phyloP scores from a whole-genome alignment of 2,888 invertebrate genomes.

The Drosophila prolongata region DNA sequence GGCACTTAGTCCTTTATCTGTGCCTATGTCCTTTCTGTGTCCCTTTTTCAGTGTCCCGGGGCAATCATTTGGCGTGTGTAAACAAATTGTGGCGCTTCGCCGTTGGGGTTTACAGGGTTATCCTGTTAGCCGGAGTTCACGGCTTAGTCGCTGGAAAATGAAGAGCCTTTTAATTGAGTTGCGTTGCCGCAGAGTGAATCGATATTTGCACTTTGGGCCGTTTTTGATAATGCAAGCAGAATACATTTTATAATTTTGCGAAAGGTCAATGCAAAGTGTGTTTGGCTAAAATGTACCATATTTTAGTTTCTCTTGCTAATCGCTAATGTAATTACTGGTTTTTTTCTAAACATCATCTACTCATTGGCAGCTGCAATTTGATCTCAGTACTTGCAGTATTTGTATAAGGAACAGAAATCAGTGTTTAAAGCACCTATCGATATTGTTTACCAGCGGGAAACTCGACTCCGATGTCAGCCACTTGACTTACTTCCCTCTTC shows the following conservation, averaged over 20 bases:
- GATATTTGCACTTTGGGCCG: not conserved
- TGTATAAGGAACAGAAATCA: not conserved
- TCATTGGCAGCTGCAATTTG: not conserved
- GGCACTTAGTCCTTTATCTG: not conserved
- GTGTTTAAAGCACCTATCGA: conserved; percentile 9
- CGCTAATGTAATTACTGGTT: too few relatives aligned
- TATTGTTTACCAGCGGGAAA: conserved; percentile 1
- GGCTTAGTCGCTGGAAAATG: conserved; percentile 5
- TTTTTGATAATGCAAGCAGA: not conserved
- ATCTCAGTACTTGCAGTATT: not conserved
- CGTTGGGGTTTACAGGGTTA: not conserved
- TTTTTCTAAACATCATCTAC: too few relatives aligned
- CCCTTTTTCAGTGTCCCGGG: conserved; percentile 20
- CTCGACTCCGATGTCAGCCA: conserved; percentile 7
- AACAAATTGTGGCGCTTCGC: conserved; percentile 6
- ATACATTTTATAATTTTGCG: not conserved
- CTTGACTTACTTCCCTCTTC: conserved; percentile 15
- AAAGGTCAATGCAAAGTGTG: not conserved
- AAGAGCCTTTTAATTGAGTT: conserved; percentile 27
- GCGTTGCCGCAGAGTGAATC: conserved; percentile 1
- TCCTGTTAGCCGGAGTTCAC: not conserved
- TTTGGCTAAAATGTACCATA: not conserved
- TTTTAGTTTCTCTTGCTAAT: too few relatives aligned
- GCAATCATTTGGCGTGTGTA: conserved; percentile 28
- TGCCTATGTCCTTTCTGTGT: conserved; percentile 37